phyloP scores from a whole-genome alignment of 2,113 vertebrate species.

The Trichechus manatus region DNA sequence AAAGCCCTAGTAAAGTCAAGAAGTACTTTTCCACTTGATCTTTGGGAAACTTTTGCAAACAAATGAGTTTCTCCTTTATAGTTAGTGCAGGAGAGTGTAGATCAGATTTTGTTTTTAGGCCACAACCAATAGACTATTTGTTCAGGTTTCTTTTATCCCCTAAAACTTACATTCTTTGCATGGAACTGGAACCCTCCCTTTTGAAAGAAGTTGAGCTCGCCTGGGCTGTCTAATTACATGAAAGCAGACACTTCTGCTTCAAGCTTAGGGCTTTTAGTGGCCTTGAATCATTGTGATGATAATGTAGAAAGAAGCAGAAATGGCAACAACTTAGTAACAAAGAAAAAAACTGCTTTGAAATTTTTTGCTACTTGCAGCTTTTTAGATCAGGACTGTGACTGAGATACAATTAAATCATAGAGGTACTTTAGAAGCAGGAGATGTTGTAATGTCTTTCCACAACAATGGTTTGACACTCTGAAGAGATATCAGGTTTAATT shows the following conservation, averaged over 20 bases:
- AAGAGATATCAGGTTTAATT: conserved; percentile 84
- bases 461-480: conserved; percentile 72
- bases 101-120: conserved; percentile 88
- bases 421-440: conserved; percentile 53
- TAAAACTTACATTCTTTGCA: conserved; percentile 83
- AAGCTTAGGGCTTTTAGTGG: conserved; percentile 84
- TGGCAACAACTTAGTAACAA: conserved; percentile 81
- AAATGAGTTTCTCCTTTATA: conserved; percentile 85
- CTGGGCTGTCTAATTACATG: conserved; percentile 88
- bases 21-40: conserved; percentile 84
- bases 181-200: conserved; percentile 86
- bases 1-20: conserved; percentile 78
- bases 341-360: conserved; percentile 78
- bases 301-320: conserved; percentile 82
- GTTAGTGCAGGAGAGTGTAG: conserved; percentile 78
- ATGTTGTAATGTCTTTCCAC: conserved; percentile 74
- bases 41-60: conserved; percentile 85
- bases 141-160: conserved; percentile 87
- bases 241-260: conserved; percentile 91
- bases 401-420: conserved; percentile 65
- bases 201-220: conserved; percentile 84
- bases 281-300: conserved; percentile 86
- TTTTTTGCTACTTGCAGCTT: conserved; percentile 74
- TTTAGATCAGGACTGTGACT: conserved; percentile 56
- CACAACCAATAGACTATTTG: conserved; percentile 83